Percentiles rank a stretch among this genome's conserved stretches.
Evolutionary conservation across 2,888 invertebrate species (phyloP).

Genomic region (Gandaritis pyraliata): DNA sequence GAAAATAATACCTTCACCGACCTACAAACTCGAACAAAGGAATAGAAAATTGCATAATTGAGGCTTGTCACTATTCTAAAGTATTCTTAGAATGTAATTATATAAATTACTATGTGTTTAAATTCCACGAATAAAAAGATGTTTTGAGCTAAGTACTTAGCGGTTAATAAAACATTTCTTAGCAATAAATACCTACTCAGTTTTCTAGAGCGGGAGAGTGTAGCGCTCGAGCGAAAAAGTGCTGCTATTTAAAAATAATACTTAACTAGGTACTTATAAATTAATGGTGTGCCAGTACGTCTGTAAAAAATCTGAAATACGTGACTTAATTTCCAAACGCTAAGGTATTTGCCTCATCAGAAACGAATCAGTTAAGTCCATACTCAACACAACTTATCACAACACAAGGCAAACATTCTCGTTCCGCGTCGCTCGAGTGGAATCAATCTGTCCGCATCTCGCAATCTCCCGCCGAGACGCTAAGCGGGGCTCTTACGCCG

Average conservation of each 20-base stretch:
- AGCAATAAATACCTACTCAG: no score
- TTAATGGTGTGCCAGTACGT: no score
- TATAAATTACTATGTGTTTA: neutral
- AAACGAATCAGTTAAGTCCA: slow-evolving; percentile 6
- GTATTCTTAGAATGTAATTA: neutral
- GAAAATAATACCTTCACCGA: neutral
- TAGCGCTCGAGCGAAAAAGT: no score
- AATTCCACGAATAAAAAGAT: no score
- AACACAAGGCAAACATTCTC: slow-evolving; percentile 15
- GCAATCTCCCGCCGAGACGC: slow-evolving; percentile 17
- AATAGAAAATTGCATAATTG: slow-evolving; percentile 5
- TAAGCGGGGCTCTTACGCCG: slow-evolving; percentile 9
- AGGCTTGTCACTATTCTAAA: neutral
- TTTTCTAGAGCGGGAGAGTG: no score
- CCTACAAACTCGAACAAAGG: neutral
- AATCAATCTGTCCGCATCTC: slow-evolving; percentile 12
- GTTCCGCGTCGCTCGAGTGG: slow-evolving; percentile 6
- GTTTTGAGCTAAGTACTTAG: no score
- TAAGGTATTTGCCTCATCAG: neutral
- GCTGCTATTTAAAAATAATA: no score
- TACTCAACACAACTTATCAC: neutral
- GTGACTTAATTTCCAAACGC: neutral
- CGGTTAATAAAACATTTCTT: no score
- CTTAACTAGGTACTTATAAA: no score
- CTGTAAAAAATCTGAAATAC: neutral